phyloP scores from a whole-genome alignment of 2,797 vertebrate species.

The Cyprinella venusta region DNA sequence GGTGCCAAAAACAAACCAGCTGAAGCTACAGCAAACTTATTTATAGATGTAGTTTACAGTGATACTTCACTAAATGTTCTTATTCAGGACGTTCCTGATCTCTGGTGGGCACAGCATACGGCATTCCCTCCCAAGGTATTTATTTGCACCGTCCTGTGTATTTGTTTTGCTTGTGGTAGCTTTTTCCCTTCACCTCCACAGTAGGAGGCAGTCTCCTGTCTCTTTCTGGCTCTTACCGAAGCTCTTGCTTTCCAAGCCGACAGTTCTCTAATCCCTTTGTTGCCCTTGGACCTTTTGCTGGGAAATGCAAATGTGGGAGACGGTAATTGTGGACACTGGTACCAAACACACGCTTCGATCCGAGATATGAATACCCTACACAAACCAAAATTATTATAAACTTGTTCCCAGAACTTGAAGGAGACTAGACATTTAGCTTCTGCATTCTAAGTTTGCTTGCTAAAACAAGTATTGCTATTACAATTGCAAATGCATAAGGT shows the following conservation, averaged over 20 bases:
- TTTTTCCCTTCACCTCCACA: conserved; percentile 66
- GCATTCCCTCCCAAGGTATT: conserved; percentile 74
- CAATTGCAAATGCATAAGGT: not conserved
- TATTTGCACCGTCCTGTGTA: conserved; percentile 73
- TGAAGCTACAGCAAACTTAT: conserved; percentile 25
- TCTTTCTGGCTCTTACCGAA: conserved; percentile 77
- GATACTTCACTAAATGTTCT: conserved; percentile 45
- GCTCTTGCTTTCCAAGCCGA: conserved; percentile 52
- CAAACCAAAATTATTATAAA: conserved; percentile 30
- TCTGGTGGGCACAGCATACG: conserved; percentile 68
- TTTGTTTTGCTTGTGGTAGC: conserved; percentile 78
- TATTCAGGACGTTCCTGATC: conserved; percentile 69
- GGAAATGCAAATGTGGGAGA: conserved; percentile 40
- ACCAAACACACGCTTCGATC: conserved; percentile 18
- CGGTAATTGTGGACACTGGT: conserved; percentile 29
- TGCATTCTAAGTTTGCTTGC: too few species aligned
- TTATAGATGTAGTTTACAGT: conserved; percentile 20
- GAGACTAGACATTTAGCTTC: conserved; percentile 11
- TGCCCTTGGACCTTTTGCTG: conserved; percentile 43
- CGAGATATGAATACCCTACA: conserved; percentile 30
- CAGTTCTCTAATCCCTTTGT: conserved; percentile 35
- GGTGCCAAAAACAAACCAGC: conserved; percentile 55
- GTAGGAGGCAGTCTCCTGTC: conserved; percentile 73
- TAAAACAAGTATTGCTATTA: not conserved
- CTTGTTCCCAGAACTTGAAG: conserved; percentile 21